A percentile compares a stretch with the other conserved stretches of the same genome.
phyloP scores from a whole-genome alignment of 2,797 vertebrate species.

The Ciconia nigra region DNA sequence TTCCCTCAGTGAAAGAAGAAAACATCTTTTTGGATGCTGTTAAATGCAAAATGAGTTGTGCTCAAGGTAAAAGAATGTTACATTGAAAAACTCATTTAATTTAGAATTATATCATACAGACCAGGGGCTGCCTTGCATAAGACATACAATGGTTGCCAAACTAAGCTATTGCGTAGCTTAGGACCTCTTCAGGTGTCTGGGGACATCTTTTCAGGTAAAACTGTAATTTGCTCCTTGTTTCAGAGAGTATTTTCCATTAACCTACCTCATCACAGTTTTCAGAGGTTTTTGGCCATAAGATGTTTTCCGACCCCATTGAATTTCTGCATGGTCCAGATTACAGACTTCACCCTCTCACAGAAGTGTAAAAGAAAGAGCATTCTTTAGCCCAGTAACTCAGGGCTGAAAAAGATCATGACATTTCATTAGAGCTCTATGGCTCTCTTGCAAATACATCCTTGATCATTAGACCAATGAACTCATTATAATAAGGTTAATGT shows the following conservation, averaged over 20 bases:
- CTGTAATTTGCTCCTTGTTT: not conserved
- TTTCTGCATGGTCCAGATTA: not conserved
- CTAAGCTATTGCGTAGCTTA: not conserved
- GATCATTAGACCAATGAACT: not conserved
- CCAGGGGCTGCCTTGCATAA: not conserved
- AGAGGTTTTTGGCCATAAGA: not conserved
- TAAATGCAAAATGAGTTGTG: not conserved
- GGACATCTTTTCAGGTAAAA: not conserved
- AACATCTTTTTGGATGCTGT: not conserved
- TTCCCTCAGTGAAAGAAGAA: not conserved
- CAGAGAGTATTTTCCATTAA: not conserved
- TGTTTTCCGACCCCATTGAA: not conserved
- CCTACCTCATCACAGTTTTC: not conserved
- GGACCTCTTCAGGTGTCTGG: not conserved
- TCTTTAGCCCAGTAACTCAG: not conserved
- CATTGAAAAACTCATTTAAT: not conserved
- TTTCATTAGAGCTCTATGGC: not conserved
- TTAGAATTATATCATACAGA: not conserved
- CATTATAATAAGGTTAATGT: not conserved
- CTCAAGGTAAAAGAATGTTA: not conserved
- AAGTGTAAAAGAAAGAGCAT: not conserved
- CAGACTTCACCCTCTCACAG: not conserved
- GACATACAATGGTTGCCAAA: fast-evolving
- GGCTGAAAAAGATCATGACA: not conserved
- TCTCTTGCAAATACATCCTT: not conserved